Base-by-base conservation (phyloP, 2,113 vertebrate species). In the Copsychus sechellarum region DNA sequence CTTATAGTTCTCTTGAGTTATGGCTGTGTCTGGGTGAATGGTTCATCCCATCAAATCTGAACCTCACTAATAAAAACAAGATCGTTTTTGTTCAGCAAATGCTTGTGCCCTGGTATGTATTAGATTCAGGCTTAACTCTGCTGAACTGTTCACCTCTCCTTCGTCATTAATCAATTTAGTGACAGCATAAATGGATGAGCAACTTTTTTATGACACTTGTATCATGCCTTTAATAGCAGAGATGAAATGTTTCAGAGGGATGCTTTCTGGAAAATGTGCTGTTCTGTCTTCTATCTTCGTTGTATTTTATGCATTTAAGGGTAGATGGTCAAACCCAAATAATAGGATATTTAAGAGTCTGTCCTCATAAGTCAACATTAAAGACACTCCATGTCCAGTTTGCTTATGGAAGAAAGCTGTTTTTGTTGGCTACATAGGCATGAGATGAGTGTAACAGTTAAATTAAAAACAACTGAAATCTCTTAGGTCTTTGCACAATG, bases 141-240 rank as follows among this genome's bases (percentile, higher is more conserved):
- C 88, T 97, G 97, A 98, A 98, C 97, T 97, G 54, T 97, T 98
- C 97, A 97, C 96, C 96, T 94, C 93, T 25, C 51, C 62, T 96
- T 96, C 94, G 95, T 94, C 96, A 83, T 97, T 93, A 98, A 97
- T 98, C 97, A 97, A 91, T 93, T 94, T 94, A 64, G 69, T 92
- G 96, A 94, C 94, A 96, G 82, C 80, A 96, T 97, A 95, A 97
- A 97, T 84, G 65, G 85, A 94, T 53, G 56, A 95, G 58, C 86
- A 95, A 97, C 93, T 96, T 96, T 94, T 96, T 93, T 95, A 92
- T 97, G 93, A 72, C 77, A 57, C 71, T 93, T 54, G 45, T 80
- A 93, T 97, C 94, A 96, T 95, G 71, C 61, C 86, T 96, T 96
- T 97, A 97, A 90, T 91, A 89, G 87, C 65, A 79, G 51, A 91